Base-by-base conservation (phyloP, 2,113 vertebrate species). In the Nanorana parkeri region DNA sequence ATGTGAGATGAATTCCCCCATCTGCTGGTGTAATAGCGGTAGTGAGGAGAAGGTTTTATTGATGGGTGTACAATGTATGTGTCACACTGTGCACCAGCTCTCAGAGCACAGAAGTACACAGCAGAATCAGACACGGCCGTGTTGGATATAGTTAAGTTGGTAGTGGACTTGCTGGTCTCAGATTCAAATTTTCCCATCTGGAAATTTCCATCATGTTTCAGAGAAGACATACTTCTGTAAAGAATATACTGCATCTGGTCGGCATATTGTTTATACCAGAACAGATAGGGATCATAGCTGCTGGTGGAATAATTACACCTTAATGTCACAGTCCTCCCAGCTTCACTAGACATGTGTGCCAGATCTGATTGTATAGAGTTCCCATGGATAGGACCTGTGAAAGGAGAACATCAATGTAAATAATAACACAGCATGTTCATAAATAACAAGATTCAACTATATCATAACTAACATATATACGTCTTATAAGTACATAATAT, bases 61-160 rank as follows among this genome's bases (percentile, higher is more conserved):
- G n/a, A 29, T 36, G 8, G 3, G 29, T 17, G 3, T 51, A 52
- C 8, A 47, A 15, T 71, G 41, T 17, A 21, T 16, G 15, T 17
- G 32, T 21, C 6, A 66, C 51, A 67, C 32, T 68, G 77, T 78
- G 77, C 51, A 47, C 41, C 41, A 47, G 16, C 77, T 17, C 77
- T 17, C 1, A 79, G 65, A 79, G 77, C 77, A 79, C 65, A 79
- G 1, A 68, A 68, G 15, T 79, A 68, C 13, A 79, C 26, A 20
- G 64, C 77, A 20, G 65, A 79, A 21, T 79, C 77, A 10, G 66
- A 29, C 56, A 64, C 68, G 3, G 4, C 63, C 17, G 24, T 10
- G 24, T 21, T 28, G 11, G 11, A 29, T 17, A 77, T 54, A 3
- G 75, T 65, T 66, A 77, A 20, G 23, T 54, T 54, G 17, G 41